Percentiles rank a stretch among this genome's conserved stretches.
These are phyloP conservation scores for Blera fallax DNA, from an alignment of 2,888 invertebrate species.

Conservation along the genomic window DNA sequence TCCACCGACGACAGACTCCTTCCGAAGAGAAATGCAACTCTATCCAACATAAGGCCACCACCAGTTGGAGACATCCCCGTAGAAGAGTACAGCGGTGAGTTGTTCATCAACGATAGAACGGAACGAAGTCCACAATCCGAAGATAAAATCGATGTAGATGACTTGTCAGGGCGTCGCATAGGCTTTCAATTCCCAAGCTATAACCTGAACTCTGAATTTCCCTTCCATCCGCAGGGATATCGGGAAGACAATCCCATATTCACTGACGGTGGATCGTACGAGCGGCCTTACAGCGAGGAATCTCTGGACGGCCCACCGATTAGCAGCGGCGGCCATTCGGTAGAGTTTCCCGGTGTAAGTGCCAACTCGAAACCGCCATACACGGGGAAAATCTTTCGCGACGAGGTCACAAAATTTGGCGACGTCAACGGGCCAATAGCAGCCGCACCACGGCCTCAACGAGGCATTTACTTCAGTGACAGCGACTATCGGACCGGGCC, in stretches of 20 bases:
- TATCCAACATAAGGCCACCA: constrained; percentile 78
- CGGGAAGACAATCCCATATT: constrained; percentile 81
- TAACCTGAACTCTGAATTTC: constrained; percentile 78
- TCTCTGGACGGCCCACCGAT: constrained; percentile 74
- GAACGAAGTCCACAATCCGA: constrained; percentile 75
- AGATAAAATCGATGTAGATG: constrained; percentile 75
- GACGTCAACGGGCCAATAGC: constrained; percentile 82
- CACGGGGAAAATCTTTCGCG: constrained; percentile 79
- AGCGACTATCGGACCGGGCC: constrained; percentile 77
- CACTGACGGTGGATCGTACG: constrained; percentile 77
- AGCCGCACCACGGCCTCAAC: constrained; percentile 78
- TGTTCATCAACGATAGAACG: constrained; percentile 76
- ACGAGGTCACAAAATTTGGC: constrained; percentile 82
- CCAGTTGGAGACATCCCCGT: constrained; percentile 75
- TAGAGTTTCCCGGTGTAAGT: constrained; percentile 80
- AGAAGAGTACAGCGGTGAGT: constrained; percentile 76
- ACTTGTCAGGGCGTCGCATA: constrained; percentile 79
- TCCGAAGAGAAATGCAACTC: constrained; percentile 77
- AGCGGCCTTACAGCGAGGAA: constrained; percentile 79
- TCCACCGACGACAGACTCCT: constrained; percentile 69
- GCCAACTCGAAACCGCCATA: constrained; percentile 78
- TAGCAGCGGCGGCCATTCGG: constrained; percentile 75
- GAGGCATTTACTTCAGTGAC: constrained; percentile 79
- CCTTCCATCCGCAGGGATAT: constrained; percentile 81
- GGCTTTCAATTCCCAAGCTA: constrained; percentile 81